These are phyloP conservation scores for Chromis chromis DNA, from an alignment of 2,797 vertebrate genomes.

Conservation along the genomic window DNA sequence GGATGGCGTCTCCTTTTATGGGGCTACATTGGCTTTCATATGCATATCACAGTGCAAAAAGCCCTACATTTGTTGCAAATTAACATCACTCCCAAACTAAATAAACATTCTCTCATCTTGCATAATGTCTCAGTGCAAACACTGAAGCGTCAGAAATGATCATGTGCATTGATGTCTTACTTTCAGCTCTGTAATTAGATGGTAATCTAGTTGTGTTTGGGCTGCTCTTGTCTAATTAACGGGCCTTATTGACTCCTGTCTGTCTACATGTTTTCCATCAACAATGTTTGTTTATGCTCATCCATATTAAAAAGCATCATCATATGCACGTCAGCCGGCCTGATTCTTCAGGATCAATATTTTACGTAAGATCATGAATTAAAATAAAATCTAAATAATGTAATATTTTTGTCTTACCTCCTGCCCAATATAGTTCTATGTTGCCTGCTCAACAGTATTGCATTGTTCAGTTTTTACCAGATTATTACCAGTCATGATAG, in stretches of 20 bases:
- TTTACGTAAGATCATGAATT: conserved; percentile 56
- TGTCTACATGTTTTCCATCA: conserved; percentile 64
- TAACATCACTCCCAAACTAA: conserved; percentile 29
- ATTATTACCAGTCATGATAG: not conserved
- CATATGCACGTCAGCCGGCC: conserved; percentile 50
- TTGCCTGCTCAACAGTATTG: not conserved
- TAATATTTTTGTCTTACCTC: not conserved
- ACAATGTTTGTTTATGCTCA: conserved; percentile 70
- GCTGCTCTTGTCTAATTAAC: conserved; percentile 64
- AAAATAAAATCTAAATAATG: not conserved
- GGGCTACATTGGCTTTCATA: conserved; percentile 22
- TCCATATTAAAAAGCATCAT: conserved; percentile 67
- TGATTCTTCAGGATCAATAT: conserved; percentile 55
- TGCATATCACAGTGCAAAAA: conserved; percentile 40
- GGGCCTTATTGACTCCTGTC: conserved; percentile 62
- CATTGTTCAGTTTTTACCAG: conserved; percentile 20
- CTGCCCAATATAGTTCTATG: not conserved
- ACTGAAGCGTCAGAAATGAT: conserved; percentile 32
- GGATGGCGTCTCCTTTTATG: not conserved
- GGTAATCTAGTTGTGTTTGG: conserved; percentile 66
- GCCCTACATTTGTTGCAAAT: conserved; percentile 41
- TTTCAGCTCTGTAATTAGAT: conserved; percentile 60
- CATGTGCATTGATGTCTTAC: conserved; percentile 61
- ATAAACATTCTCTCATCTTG: conserved; percentile 30
- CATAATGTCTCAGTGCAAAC: conserved; percentile 21